phyloP scores from a whole-genome alignment of 2,888 invertebrate genomes.

The Lepidocyrtinus sp. region DNA sequence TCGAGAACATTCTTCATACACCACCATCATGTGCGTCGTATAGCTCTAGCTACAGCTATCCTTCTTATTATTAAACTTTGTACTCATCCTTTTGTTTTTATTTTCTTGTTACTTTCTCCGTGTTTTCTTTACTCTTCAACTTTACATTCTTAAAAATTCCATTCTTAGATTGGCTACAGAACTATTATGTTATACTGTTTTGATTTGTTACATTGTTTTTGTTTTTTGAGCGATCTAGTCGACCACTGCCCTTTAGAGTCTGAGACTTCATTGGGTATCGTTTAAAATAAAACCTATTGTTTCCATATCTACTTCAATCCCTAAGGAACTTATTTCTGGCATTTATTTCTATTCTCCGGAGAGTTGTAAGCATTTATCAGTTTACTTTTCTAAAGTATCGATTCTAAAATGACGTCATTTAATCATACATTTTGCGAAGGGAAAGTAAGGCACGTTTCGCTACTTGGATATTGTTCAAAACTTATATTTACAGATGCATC shows the following conservation, averaged over 20 bases:
- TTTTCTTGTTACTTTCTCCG: constrained; percentile 23
- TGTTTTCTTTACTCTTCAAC: constrained; percentile 25
- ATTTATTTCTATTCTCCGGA: too few species aligned
- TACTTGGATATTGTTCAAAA: too few species aligned
- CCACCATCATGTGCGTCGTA: constrained; percentile 61
- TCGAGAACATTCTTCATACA: constrained; percentile 64
- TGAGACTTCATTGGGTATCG: constrained; percentile 33
- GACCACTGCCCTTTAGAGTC: constrained; percentile 46
- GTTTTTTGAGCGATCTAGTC: constrained; percentile 64
- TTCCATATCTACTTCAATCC: neutral
- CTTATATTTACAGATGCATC: too few species aligned
- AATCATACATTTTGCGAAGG: constrained; percentile 26
- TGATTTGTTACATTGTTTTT: constrained; percentile 41
- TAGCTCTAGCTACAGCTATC: constrained; percentile 38
- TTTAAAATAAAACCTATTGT: constrained; percentile 45
- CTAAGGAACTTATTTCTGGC: neutral
- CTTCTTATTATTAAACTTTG: constrained; percentile 52
- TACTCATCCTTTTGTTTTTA: constrained; percentile 28
- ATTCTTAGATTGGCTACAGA: constrained; percentile 28
- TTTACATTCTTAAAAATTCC: constrained; percentile 36
- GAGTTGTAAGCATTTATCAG: too few species aligned
- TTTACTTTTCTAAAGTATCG: neutral
- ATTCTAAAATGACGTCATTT: neutral
- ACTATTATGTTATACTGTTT: constrained; percentile 31
- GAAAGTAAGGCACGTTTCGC: constrained; percentile 33